Conservation (phyloP, 1,140 invertebrate genomes). For the Drosophila burlai region DNA sequence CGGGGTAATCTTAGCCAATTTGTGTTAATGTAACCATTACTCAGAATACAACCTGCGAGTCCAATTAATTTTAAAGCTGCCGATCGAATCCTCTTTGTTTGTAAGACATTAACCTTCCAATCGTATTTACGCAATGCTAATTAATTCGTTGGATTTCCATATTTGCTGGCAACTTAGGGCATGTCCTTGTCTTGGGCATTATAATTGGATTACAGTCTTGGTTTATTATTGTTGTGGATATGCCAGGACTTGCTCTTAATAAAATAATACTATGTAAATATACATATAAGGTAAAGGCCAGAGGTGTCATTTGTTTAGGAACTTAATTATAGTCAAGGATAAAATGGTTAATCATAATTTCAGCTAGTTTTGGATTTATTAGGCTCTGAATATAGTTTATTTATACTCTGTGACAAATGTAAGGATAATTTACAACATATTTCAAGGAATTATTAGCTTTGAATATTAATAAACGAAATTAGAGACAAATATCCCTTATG, state of each 20-base stretch:
- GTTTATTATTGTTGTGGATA: not conserved
- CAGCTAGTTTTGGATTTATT: not conserved
- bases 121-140: constrained; percentile 13
- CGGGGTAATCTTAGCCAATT: not conserved
- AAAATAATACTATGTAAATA: not conserved
- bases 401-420: too few relatives aligned
- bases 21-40: not conserved
- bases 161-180: not conserved
- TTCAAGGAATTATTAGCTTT: too few relatives aligned
- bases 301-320: too few relatives aligned
- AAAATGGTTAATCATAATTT: not conserved
- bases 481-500: too few relatives aligned
- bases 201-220: not conserved
- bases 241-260: not conserved
- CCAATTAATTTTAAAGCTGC: constrained; percentile 1
- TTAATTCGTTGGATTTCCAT: constrained; percentile 8
- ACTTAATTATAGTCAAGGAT: too few relatives aligned
- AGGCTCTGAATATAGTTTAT: too few relatives aligned
- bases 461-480: too few relatives aligned
- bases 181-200: not conserved
- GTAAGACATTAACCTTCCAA: not conserved
- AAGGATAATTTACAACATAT: too few relatives aligned
- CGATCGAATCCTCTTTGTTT: not conserved
- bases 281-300: not conserved
- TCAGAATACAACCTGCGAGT: not conserved